phyloP scores from a whole-genome alignment of 2,113 vertebrate species.

The Anseranas semipalmata region DNA sequence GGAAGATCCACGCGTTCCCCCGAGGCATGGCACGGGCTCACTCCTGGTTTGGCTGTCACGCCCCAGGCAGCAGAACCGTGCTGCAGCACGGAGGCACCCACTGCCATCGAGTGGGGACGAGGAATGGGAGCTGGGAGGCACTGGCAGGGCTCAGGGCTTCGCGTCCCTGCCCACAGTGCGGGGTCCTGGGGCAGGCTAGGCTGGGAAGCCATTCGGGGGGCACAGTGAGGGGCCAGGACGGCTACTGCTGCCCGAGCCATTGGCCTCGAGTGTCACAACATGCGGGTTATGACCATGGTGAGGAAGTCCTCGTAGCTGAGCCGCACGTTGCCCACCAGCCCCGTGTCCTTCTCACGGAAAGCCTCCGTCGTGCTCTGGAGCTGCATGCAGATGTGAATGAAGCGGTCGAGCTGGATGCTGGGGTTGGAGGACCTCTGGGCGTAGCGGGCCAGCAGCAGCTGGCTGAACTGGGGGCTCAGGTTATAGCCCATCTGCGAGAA shows the following conservation, averaged over 20 bases:
- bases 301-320: constrained; percentile 96
- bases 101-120: accelerated
- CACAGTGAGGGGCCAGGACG: accelerated
- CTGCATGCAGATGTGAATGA: constrained; percentile 95
- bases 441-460: constrained; percentile 83
- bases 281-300: constrained; percentile 80
- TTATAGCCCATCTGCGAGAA: constrained; percentile 95
- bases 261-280: constrained; percentile 77
- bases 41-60: neutral
- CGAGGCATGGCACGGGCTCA: neutral
- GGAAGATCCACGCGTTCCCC: neutral
- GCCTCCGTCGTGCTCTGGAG: constrained; percentile 89
- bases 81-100: neutral
- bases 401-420: constrained; percentile 90
- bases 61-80: neutral
- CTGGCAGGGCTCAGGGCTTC: neutral
- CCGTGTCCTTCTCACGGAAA: constrained; percentile 90
- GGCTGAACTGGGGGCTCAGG: constrained; percentile 92
- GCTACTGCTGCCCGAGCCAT: neutral
- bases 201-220: neutral
- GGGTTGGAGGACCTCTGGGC: constrained; percentile 45
- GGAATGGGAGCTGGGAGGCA: accelerated
- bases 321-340: constrained; percentile 80
- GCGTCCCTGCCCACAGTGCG: too few relatives aligned
- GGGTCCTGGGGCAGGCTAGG: neutral